Evolutionary conservation across 1,140 invertebrate species (phyloP), one percentile per base, ranked within the genome.

Genomic region (Aphaenogaster rudis): DNA sequence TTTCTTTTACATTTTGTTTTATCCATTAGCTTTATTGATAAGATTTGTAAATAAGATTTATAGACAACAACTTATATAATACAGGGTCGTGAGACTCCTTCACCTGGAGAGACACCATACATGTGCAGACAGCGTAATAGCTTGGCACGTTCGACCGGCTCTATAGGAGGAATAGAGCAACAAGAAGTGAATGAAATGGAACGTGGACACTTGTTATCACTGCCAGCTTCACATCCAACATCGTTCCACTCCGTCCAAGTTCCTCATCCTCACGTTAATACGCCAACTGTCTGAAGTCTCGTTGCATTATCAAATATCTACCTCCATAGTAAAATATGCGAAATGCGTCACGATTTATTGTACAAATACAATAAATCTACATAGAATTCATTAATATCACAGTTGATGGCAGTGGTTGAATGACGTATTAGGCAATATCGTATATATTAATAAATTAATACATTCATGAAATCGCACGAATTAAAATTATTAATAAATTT

Each of bases 61-160:
- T 66, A 45, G 52, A 59, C 28, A 8, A 21, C 36, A 72, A 66
- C 42, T 74, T 71, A 36, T 66, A 1, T 84, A 90, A 80, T 93
- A 77, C 94, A 98, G 97, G 97, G 97, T 91, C 96, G 96, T 92
- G 97, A 97, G 92, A 97, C 97, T 81, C 97, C 97, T 71, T 98
- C 97, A 15, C 97, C 97, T 33, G 96, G 96, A 33, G 97, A 97
- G 89, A 97, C 97, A 7, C 97, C 97, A 15, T 98, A 97, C 91
- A 93, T 98, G 94, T 98, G 97, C 92, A 96, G 97, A 59, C 97
- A 98, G 92, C 96, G 97, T 33, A 97, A 96, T 92, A 96, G 95
- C 90, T 93, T 96, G 63, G 94, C 95, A 50, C 93, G 94, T 72
- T 94, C 94, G 13, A 94, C 93, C 11, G 92, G 89, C 64, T 95